Evolutionary conservation across 53 echinoderm and acorn worm genomes (phyloP), one percentile per base, ranked within the genome.

Genomic region (Zoroaster sp.): DNA sequence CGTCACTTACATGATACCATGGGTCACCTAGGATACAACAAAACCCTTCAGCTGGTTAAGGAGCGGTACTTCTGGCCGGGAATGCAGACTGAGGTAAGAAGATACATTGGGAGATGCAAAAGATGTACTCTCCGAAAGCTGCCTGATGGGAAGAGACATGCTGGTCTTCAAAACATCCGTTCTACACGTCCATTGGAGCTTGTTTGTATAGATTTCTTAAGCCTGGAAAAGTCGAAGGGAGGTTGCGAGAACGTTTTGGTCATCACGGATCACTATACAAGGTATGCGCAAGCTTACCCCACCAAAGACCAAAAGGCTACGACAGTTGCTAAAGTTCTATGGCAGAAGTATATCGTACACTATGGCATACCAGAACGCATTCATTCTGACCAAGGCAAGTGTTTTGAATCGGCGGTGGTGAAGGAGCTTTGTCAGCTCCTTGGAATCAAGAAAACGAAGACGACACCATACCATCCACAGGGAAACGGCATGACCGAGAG

Each of bases 401-500:
- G n/a, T n/a, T n/a, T n/a, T n/a, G n/a, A n/a, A n/a, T n/a, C n/a
- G n/a, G n/a, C n/a, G n/a, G n/a, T n/a, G n/a, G 49, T 49, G 49
- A 49, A 49, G 15, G 49, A 49, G 15, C 49, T 49, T 4, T 49
- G 49, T 18, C 13, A 9, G 3, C 49, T 49, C 49, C 18, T 49
- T 14, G 49, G 49, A 49, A 18, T 49, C 14, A 14, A 49, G 15
- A 49, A 49, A 18, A 17, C 49, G 1, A 49, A 49, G 17, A 49
- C 49, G 18, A 49, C 49, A 4, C 49, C 49, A 49, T 49, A 49
- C 49, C 49, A 49, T 18, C 82, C 82, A 4, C 82, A 82, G 34
- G 82, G 68, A 28, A 82, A 82, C 37, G 82, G 82, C 31, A 82
- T 82, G 82, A 68, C 68, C 0, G 82, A 82, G 14, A 12, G 82